phyloP scores from a whole-genome alignment of 2,113 vertebrate species.

The Amphilophus citrinellus region DNA sequence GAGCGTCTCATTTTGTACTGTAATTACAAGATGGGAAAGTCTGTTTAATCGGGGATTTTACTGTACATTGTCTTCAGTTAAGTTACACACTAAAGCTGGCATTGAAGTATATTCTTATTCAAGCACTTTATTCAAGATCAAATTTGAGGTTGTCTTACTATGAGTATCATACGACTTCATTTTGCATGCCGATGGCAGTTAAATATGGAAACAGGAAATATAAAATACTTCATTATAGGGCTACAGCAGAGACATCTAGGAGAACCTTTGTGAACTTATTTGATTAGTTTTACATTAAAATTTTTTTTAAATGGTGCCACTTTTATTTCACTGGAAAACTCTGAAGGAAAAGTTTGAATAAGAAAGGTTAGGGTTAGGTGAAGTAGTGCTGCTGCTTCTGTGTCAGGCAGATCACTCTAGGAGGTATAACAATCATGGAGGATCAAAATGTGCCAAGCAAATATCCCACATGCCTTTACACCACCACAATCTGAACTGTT shows the following conservation, averaged over 20 bases:
- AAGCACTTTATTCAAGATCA: not conserved
- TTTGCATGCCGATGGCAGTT: not conserved
- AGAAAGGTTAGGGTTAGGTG: no score
- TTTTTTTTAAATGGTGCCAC: no score
- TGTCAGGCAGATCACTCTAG: no score
- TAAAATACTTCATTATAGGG: not conserved
- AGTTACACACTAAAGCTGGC: not conserved
- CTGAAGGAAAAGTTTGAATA: no score
- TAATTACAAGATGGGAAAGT: conserved; percentile 24
- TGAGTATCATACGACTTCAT: not conserved
- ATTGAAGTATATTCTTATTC: not conserved
- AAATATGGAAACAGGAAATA: not conserved
- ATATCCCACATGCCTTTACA: no score
- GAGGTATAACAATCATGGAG: no score
- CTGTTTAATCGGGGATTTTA: conserved; percentile 1
- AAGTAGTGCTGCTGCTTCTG: no score
- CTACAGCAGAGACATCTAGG: no score
- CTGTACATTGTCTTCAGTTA: not conserved
- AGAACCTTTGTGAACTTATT: not conserved
- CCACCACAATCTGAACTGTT: no score
- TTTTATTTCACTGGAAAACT: no score
- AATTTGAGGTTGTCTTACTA: not conserved
- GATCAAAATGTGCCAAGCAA: no score
- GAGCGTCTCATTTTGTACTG: conserved; percentile 24
- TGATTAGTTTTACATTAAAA: not conserved